phyloP scores from a whole-genome alignment of 2,113 vertebrate species.

The Apteryx mantelli region DNA sequence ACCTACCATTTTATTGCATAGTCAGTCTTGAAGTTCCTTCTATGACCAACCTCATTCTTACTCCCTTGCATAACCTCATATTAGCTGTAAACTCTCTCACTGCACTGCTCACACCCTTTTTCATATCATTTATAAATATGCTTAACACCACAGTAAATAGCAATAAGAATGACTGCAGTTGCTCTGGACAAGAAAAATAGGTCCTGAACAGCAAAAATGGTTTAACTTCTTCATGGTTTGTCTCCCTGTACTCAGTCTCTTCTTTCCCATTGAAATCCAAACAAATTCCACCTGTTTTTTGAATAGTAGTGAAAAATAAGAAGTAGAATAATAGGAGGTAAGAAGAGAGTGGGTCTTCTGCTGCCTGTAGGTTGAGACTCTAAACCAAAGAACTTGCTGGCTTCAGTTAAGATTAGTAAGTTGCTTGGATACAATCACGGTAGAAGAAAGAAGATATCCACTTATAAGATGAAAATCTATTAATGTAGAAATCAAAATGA shows the following conservation, averaged over 20 bases:
- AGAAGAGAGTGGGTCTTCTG: background rate
- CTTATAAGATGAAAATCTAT: background rate
- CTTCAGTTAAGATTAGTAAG: background rate
- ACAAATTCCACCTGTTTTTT: background rate
- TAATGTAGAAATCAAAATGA: background rate
- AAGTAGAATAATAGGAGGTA: background rate
- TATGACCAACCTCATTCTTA: background rate
- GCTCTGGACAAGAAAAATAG: background rate
- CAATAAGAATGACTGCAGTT: background rate
- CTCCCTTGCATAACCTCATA: background rate
- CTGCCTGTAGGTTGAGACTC: background rate
- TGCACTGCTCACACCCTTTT: rapidly evolving
- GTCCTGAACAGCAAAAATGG: background rate
- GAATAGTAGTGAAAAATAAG: background rate
- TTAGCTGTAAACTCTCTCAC: background rate
- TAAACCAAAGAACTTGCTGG: background rate
- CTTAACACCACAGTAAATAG: background rate
- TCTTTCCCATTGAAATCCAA: background rate
- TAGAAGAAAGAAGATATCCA: background rate
- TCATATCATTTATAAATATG: background rate
- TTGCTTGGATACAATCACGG: background rate
- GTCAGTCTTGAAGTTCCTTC: background rate
- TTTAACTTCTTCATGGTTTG: background rate
- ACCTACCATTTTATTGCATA: background rate
- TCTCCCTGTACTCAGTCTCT: background rate